phyloP scores from a whole-genome alignment of 2,888 invertebrate species.

The Chaetogeoica ovagalla region DNA sequence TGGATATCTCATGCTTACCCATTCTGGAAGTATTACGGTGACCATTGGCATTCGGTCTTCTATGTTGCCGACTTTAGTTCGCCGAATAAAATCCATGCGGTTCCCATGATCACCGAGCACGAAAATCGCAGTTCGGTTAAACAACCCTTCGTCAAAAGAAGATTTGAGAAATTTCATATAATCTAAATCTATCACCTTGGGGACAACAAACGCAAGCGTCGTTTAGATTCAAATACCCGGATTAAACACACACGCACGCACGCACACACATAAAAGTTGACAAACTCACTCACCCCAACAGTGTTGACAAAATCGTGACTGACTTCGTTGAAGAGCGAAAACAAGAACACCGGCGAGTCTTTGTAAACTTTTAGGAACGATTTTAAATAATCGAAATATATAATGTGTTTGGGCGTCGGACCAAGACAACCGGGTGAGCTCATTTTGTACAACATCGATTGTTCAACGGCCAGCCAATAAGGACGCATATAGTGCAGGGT shows the following conservation, averaged over 20 bases:
- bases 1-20: constrained; percentile 55
- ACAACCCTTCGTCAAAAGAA: constrained; percentile 55
- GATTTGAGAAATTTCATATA: constrained; percentile 56
- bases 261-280: background rate
- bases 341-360: constrained; percentile 56
- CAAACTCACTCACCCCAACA: constrained; percentile 55
- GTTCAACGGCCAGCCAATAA: constrained; percentile 59
- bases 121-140: constrained; percentile 57
- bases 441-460: constrained; percentile 57
- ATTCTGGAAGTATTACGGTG: constrained; percentile 56
- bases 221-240: background rate
- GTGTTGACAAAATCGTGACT: constrained; percentile 60
- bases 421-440: constrained; percentile 58
- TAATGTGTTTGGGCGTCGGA: constrained; percentile 57
- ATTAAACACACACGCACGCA: background rate
- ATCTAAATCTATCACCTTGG: constrained; percentile 57
- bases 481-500: constrained; percentile 61
- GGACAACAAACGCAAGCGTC: constrained; percentile 17
- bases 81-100: constrained; percentile 57
- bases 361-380: constrained; percentile 55
- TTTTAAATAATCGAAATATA: constrained; percentile 58
- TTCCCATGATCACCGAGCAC: constrained; percentile 58
- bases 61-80: constrained; percentile 57
- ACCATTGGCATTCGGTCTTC: constrained; percentile 58
- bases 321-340: constrained; percentile 56